Base-by-base conservation (phyloP, 2,888 invertebrate species). In the Rhodophaea formosa region DNA sequence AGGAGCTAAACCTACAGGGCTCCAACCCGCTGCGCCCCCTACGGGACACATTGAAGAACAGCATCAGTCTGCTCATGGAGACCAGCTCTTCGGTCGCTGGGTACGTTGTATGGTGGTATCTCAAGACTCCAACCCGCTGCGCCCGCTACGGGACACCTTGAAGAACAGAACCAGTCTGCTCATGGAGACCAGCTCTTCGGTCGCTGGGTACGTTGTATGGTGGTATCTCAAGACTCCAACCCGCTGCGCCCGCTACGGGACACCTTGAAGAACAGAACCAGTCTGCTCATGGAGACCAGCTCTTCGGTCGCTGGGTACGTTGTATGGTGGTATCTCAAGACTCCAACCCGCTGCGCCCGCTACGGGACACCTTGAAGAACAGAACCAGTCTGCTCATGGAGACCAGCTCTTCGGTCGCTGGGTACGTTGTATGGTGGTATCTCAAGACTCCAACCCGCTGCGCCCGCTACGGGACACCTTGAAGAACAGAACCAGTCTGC, bases 321-420 rank as follows among this genome's bases (percentile, higher is more conserved):
- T 8, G 17, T 17, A 23, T 23, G 5, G 5, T 23, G 2, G n/a
- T 23, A 3, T 23, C 2, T 23, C 75, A 75, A 2, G 88, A 88
- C 0, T 56, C 64, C 10, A 90, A 90, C 63, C 90, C 90, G 0
- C 67, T 91, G 47, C 72, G 82, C 3, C 86, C 90, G 0, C 68
- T 91, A 7, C 72, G 91, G n/a, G 91, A 91, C 29, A 79, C 91
- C 0, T 66, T 91, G 53, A 90, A 90, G 70, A 88, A 91, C 59
- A 89, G 89, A 59, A 90, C 90, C 62, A 87, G 82, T 61, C 64
- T 91, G 30, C 72, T 91, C 1, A 87, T 90, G 88, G 90, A 84
- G 53, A 86, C 89, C 0, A 72, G 66, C 14, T 77, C 85, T 1
- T 80, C 82, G 0, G 70, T 76, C 8, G 69, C 71, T 42, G 82